These are phyloP conservation scores for Meandrusa payeni DNA, from an alignment of 2,888 invertebrate species.

Conservation along the genomic window DNA sequence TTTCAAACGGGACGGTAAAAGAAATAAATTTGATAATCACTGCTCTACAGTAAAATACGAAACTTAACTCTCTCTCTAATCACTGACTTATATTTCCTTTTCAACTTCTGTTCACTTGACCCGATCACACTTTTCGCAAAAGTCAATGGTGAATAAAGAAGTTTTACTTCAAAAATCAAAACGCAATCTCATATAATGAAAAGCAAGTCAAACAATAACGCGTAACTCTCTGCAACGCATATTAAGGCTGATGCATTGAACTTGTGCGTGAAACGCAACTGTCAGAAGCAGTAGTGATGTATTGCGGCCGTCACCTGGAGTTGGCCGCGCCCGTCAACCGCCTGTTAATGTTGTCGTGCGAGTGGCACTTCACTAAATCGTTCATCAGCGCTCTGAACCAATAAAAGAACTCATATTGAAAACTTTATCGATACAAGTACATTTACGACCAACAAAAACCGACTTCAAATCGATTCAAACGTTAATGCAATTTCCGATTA, in stretches of 20 bases:
- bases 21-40: too few species aligned
- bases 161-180: too few species aligned
- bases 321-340: constrained; percentile 42
- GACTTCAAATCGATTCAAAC: too few species aligned
- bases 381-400: constrained; percentile 37
- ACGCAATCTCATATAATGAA: not conserved
- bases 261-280: constrained; percentile 13
- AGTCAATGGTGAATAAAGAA: too few species aligned
- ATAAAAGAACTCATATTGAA: constrained; percentile 26
- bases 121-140: too few species aligned
- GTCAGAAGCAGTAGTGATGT: constrained; percentile 24
- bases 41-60: too few species aligned
- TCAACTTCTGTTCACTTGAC: too few species aligned
- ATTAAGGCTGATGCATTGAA: not conserved
- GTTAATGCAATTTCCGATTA: too few species aligned
- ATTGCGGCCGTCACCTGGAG: constrained; percentile 46
- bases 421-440: constrained; percentile 2
- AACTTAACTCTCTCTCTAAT: too few species aligned
- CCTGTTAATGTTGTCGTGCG: constrained; percentile 69
- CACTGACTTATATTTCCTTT: too few species aligned
- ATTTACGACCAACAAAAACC: too few species aligned
- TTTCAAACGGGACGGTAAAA: too few species aligned
- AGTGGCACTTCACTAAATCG: constrained; percentile 65
- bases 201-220: constrained; percentile 1
- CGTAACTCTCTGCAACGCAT: constrained; percentile 8